A percentile compares a stretch with the other conserved stretches of the same genome.
These are phyloP conservation scores for Tangara arthus DNA, from an alignment of 2,797 vertebrate genomes.

Conservation along the genomic window DNA sequence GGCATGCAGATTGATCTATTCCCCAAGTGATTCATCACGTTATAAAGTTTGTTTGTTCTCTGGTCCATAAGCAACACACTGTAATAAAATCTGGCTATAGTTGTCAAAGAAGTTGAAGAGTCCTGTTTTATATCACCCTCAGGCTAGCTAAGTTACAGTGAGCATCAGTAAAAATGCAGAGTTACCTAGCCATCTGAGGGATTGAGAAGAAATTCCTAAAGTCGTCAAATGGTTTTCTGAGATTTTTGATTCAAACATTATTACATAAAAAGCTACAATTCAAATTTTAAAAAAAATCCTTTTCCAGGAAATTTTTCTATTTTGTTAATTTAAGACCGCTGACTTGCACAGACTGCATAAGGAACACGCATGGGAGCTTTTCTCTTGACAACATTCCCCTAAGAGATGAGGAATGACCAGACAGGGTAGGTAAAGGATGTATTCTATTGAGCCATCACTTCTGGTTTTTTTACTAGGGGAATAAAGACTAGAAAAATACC, in stretches of 20 bases:
- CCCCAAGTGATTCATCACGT: neutral
- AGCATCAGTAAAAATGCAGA: neutral
- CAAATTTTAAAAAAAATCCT: neutral
- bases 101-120: neutral
- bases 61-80: neutral
- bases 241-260: neutral
- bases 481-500: neutral
- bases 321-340: neutral
- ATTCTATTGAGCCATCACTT: neutral
- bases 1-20: neutral
- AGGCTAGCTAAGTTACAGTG: neutral
- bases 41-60: slow-evolving; percentile 27
- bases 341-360: neutral
- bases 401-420: neutral
- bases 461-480: neutral
- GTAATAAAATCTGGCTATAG: neutral
- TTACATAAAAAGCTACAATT: neutral
- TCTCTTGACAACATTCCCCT: neutral
- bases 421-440: neutral
- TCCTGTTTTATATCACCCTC: neutral
- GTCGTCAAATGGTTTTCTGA: neutral
- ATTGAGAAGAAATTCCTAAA: neutral
- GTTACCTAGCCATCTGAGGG: neutral
- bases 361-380: neutral
- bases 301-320: neutral